Evolutionary conservation across 2,113 vertebrate species (phyloP).

Genomic region (Anthoscopus minutus): DNA sequence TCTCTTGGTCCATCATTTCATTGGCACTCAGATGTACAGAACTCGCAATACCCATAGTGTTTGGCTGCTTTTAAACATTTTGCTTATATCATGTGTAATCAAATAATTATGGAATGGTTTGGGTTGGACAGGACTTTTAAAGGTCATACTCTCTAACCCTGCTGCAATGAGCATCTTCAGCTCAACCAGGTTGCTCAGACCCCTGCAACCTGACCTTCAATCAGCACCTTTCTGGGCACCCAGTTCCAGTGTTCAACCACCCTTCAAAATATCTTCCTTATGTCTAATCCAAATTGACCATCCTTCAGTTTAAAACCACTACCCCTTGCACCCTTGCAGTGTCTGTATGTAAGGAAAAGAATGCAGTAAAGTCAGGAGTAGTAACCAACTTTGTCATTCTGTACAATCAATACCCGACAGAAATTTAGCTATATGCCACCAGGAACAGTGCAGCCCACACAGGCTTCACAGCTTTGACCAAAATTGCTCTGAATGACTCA

Average conservation of each 20-base stretch:
- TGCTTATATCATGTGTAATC: neutral
- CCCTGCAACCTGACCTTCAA: neutral
- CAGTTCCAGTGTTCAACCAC: too few relatives aligned
- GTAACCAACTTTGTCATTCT: neutral
- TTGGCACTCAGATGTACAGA: neutral
- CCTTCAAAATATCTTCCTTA: neutral
- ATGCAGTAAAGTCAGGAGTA: neutral
- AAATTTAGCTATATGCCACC: neutral
- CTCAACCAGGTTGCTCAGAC: neutral
- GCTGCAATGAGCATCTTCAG: neutral
- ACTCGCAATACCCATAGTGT: neutral
- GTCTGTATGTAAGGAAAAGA: neutral
- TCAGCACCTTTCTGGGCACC: neutral
- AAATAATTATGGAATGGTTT: neutral
- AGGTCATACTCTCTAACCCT: neutral
- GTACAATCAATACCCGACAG: neutral
- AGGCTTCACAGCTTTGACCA: neutral
- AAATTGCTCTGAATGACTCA: neutral
- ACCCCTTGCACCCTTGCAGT: neutral
- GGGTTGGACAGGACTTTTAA: neutral
- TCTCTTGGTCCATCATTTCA: neutral
- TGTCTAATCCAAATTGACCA: neutral
- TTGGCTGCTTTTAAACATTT: neutral
- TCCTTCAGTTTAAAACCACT: neutral
- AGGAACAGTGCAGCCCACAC: neutral